Percentiles rank a stretch among this genome's conserved stretches.
Conservation (phyloP, 1,140 invertebrate species). For the Bombus superbus region DNA sequence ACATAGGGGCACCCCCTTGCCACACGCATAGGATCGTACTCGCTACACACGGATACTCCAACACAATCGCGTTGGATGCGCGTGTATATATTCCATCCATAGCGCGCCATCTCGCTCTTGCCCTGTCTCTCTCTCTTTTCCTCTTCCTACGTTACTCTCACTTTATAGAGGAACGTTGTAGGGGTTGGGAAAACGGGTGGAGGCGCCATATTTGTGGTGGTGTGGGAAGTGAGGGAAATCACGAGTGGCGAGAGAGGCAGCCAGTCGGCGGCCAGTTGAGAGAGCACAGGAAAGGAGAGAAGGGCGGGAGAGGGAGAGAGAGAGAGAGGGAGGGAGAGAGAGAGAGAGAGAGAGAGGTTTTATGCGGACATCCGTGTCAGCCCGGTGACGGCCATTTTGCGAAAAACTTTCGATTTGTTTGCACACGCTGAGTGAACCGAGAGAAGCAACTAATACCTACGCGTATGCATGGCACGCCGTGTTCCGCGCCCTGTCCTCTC, state of each 20-base stretch:
- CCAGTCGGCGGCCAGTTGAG: constrained; percentile 60
- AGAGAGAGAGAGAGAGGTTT: constrained; percentile 64
- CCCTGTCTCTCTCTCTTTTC: background rate
- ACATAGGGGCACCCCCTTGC: constrained; percentile 77
- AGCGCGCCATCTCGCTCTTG: constrained; percentile 54
- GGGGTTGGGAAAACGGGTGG: constrained; percentile 80
- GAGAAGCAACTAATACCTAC: constrained; percentile 76
- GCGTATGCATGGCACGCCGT: constrained; percentile 78
- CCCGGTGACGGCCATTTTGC: constrained; percentile 83
- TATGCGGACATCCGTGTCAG: constrained; percentile 81
- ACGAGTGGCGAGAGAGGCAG: constrained; percentile 77
- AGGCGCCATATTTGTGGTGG: constrained; percentile 83
- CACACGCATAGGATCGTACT: constrained; percentile 70
- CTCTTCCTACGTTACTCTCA: constrained; percentile 41
- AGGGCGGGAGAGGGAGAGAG: constrained; percentile 32
- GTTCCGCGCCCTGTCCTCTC: constrained; percentile 64
- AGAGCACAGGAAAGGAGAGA: constrained; percentile 46
- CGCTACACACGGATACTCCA: constrained; percentile 62
- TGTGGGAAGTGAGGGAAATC: constrained; percentile 81
- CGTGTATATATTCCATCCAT: constrained; percentile 46
- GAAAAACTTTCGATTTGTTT: constrained; percentile 83
- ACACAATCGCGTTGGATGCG: constrained; percentile 42
- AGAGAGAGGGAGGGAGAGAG: constrained; percentile 8
- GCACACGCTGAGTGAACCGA: constrained; percentile 66
- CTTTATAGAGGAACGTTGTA: constrained; percentile 68